phyloP scores from a whole-genome alignment of 2,888 invertebrate genomes.

The Phorcus lineatus region DNA sequence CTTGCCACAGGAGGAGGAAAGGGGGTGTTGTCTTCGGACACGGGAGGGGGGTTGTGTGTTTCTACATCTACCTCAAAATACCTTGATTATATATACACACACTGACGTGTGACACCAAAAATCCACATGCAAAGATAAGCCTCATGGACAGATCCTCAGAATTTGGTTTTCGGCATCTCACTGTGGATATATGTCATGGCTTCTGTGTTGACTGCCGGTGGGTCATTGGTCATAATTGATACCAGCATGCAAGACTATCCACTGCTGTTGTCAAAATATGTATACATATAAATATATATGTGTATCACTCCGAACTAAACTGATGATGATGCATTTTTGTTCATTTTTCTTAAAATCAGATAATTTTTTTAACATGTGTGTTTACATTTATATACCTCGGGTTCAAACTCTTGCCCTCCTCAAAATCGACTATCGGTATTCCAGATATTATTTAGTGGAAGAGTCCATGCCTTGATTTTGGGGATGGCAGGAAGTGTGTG shows the following conservation, averaged over 20 bases:
- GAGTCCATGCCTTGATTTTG: not conserved
- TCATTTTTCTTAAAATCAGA: not conserved
- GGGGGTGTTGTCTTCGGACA: not conserved
- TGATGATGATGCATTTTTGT: not conserved
- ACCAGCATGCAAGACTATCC: too few species aligned
- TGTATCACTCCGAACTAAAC: not conserved
- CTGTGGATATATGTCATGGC: too few species aligned
- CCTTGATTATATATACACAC: too few species aligned
- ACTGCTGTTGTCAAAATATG: too few species aligned
- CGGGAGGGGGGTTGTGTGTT: not conserved
- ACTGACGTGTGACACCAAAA: too few species aligned
- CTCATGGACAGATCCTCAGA: too few species aligned
- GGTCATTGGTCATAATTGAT: too few species aligned
- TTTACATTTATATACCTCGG: conserved; percentile 10
- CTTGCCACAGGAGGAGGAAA: not conserved
- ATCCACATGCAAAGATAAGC: too few species aligned
- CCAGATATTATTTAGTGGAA: not conserved
- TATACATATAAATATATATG: too few species aligned
- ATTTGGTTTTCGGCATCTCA: too few species aligned
- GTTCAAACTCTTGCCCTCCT: not conserved
- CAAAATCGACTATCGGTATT: not conserved
- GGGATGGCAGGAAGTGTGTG: not conserved
- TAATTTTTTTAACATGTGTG: not conserved
- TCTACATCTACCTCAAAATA: too few species aligned
- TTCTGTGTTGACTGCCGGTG: too few species aligned